These are phyloP conservation scores for Anolis carolinensis DNA, from an alignment of 2,113 vertebrate genomes.

Conservation along the genomic window DNA sequence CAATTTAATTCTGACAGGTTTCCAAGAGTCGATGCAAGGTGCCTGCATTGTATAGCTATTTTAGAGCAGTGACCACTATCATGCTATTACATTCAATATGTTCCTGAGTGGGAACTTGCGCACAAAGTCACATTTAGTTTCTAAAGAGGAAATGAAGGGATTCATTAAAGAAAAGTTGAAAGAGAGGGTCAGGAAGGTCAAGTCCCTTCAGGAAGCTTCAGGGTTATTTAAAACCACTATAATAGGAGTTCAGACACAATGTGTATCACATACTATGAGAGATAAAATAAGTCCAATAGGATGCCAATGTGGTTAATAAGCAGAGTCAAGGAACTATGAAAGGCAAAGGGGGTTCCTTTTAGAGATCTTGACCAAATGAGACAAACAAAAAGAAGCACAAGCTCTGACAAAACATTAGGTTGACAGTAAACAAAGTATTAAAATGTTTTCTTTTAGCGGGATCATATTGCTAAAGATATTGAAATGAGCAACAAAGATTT, in stretches of 20 bases:
- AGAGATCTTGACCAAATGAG: background rate
- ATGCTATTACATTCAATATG: conserved; percentile 8
- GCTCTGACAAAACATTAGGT: background rate
- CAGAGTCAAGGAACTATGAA: background rate
- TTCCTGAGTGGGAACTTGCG: background rate
- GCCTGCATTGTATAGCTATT: background rate
- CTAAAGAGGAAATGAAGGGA: conserved; percentile 19
- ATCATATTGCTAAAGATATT: background rate
- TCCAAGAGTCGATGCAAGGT: background rate
- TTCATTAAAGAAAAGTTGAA: conserved; percentile 30
- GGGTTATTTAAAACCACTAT: conserved; percentile 32
- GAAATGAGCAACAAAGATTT: background rate
- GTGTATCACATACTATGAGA: background rate
- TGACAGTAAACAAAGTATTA: background rate
- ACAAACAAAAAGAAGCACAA: background rate
- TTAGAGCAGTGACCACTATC: background rate
- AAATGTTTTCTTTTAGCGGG: background rate
- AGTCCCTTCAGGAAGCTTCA: conserved; percentile 18
- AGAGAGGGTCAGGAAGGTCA: conserved; percentile 24
- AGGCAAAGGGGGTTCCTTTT: conserved; percentile 1
- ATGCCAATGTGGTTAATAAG: conserved; percentile 4
- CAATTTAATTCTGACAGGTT: background rate
- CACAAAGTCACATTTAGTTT: conserved; percentile 21
- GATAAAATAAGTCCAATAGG: background rate
- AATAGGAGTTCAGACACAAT: conserved; percentile 20